A percentile compares a stretch with the other conserved stretches of the same genome.
phyloP scores from a whole-genome alignment of 2,888 invertebrate species.

The Lepidocyrtinus sp. region DNA sequence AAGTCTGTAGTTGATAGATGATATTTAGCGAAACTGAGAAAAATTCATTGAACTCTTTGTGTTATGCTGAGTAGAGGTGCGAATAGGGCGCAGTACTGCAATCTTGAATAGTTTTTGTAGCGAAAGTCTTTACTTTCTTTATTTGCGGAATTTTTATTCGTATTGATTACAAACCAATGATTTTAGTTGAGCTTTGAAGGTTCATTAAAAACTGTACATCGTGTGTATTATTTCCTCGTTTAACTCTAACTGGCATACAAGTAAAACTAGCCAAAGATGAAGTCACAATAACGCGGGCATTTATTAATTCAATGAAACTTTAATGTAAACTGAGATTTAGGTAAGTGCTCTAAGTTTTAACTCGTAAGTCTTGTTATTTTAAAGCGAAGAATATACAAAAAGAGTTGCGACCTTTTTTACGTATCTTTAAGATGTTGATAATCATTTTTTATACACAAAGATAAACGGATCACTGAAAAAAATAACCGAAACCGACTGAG shows the following conservation, averaged over 20 bases:
- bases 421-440: constrained; percentile 28
- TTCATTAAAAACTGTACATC: constrained; percentile 26
- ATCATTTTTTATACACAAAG: constrained; percentile 49
- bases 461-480: constrained; percentile 55
- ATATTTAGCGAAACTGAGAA: no score
- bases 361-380: no score
- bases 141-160: neutral
- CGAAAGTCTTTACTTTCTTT: neutral
- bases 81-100: neutral
- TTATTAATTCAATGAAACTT: neutral
- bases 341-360: no score
- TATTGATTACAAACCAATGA: neutral
- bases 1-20: no score
- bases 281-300: constrained; percentile 52
- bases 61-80: neutral
- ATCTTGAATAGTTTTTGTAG: neutral
- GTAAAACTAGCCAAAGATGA: constrained; percentile 55
- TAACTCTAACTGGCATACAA: no score
- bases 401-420: constrained; percentile 37
- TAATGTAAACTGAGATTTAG: neutral
- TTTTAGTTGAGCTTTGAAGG: neutral
- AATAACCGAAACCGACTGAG: constrained; percentile 57
- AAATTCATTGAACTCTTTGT: neutral
- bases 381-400: no score
- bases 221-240: no score